Conservation (phyloP, 1,140 invertebrate genomes). For the Anthonomus grandis region DNA sequence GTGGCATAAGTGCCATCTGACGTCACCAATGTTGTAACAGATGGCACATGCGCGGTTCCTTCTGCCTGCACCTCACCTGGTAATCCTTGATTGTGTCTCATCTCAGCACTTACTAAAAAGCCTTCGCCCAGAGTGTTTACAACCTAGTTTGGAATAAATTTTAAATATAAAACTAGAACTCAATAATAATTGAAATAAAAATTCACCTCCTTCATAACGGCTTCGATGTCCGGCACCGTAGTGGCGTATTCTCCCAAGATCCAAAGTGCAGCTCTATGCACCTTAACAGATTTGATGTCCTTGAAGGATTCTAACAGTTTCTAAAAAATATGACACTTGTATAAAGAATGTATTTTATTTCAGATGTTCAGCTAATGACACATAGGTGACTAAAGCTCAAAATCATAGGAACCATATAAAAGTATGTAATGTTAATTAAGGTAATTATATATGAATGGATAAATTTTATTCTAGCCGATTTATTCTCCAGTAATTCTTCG, state of each 20-base stretch:
- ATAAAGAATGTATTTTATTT: too few species aligned
- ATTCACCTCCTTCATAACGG: conserved; percentile 73
- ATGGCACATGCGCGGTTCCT: conserved; percentile 35
- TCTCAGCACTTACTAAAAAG: conserved; percentile 87
- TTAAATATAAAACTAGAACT: neutral
- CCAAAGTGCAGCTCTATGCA: conserved; percentile 96
- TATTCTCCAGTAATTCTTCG: too few species aligned
- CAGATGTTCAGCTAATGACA: too few species aligned
- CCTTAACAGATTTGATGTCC: conserved; percentile 77
- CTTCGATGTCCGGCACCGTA: conserved; percentile 71
- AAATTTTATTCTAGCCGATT: too few species aligned
- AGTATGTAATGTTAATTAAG: too few species aligned
- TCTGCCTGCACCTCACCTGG: conserved; percentile 53
- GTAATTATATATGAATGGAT: too few species aligned
- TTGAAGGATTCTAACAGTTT: conserved; percentile 78
- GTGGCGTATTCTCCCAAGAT: conserved; percentile 95
- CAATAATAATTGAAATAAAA: neutral
- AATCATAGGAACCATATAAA: too few species aligned
- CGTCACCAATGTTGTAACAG: conserved; percentile 69
- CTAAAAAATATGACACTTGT: too few species aligned
- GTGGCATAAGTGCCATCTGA: conserved; percentile 98
- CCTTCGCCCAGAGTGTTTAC: conserved; percentile 75
- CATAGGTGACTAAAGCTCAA: too few species aligned
- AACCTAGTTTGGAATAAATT: neutral
- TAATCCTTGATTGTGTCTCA: conserved; percentile 68